Percentiles rank a stretch among this genome's conserved stretches.
Conservation (phyloP, 2,797 vertebrate genomes). For the Rallus crepitans region DNA sequence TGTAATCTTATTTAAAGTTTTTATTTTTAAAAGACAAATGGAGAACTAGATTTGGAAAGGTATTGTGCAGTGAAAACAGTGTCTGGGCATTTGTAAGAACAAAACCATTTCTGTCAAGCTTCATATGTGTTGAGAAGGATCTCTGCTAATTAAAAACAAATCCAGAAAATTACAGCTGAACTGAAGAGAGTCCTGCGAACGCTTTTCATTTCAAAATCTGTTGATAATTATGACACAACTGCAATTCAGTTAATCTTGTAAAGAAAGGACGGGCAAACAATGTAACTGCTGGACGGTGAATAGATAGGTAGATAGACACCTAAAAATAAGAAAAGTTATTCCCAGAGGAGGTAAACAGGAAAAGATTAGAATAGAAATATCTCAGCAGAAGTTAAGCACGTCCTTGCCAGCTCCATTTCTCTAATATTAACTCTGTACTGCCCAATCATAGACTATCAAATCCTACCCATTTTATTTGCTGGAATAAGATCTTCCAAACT, state of each 20-base stretch:
- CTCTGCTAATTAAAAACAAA: constrained; percentile 54
- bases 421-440: not conserved
- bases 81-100: constrained; percentile 9
- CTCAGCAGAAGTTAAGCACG: not conserved
- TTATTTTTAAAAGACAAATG: not conserved
- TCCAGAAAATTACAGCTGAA: constrained; percentile 51
- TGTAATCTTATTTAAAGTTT: not conserved
- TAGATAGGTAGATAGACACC: not conserved
- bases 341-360: not conserved
- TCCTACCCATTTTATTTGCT: not conserved
- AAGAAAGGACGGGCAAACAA: not conserved
- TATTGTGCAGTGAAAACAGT: constrained; percentile 10
- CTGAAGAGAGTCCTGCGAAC: constrained; percentile 4
- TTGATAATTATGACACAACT: constrained; percentile 11
- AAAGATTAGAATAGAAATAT: constrained; percentile 9
- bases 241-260: constrained; percentile 6
- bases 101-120: constrained; percentile 44
- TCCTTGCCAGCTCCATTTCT: not conserved
- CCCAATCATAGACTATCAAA: not conserved
- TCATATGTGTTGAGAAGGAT: not conserved
- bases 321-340: not conserved
- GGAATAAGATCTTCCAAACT: not conserved
- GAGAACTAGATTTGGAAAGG: constrained; percentile 12
- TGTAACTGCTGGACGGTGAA: not conserved
- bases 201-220: constrained; percentile 35